Evolutionary conservation across 2,797 vertebrate species (phyloP).

Genomic region (Dallia pectoralis): DNA sequence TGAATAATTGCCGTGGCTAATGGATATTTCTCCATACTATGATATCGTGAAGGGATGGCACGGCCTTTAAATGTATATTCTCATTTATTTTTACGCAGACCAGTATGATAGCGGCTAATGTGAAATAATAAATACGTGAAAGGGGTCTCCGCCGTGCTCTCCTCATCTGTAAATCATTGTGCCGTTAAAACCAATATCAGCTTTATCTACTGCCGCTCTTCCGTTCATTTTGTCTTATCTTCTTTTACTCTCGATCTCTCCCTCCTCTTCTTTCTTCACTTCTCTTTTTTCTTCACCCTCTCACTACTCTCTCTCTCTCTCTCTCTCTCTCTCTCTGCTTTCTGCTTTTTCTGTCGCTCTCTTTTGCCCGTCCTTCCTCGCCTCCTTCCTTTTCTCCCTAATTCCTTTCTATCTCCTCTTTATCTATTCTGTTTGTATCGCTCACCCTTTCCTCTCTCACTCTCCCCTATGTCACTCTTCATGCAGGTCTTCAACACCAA

Average conservation of each 20-base stretch:
- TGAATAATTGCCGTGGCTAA: slow-evolving; percentile 49
- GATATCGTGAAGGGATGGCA: slow-evolving; percentile 49
- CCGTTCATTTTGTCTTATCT: too few relatives aligned
- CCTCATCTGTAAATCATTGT: neutral
- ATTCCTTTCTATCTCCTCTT: slow-evolving; percentile 4
- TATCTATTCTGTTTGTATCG: too few relatives aligned
- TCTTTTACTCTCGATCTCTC: too few relatives aligned
- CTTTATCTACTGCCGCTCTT: too few relatives aligned
- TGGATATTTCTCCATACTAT: slow-evolving; percentile 45
- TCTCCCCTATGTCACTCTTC: slow-evolving; percentile 22
- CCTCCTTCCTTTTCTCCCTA: neutral
- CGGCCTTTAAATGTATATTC: slow-evolving; percentile 15
- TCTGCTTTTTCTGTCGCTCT: too few relatives aligned
- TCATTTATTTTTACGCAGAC: slow-evolving; percentile 27
- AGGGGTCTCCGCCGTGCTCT: slow-evolving; percentile 28
- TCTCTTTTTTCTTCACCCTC: neutral
- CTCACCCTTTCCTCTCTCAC: too few relatives aligned
- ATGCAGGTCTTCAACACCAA: slow-evolving; percentile 30
- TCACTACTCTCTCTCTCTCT: too few relatives aligned
- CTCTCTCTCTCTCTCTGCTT: too few relatives aligned
- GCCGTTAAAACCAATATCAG: too few relatives aligned
- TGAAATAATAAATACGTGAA: slow-evolving; percentile 36
- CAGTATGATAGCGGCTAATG: slow-evolving; percentile 47
- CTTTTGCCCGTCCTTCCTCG: neutral
- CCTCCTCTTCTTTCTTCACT: neutral